Conservation (phyloP, 2,888 invertebrate genomes). For the Eustalomyia histrio region DNA sequence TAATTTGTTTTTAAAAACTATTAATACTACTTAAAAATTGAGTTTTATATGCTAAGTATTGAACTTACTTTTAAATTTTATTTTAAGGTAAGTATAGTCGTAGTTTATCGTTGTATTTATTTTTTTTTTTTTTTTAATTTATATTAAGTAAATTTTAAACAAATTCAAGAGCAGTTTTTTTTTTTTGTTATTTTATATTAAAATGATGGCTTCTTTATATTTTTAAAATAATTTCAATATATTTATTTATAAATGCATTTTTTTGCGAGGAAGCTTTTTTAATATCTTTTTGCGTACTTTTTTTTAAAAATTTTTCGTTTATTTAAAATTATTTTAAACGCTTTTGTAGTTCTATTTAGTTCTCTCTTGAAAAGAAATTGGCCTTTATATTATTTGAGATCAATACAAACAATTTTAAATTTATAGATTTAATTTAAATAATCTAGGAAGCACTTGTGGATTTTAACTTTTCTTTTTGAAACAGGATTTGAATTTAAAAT, state of each 20-base stretch:
- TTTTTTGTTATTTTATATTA: neutral
- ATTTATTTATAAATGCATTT: conserved; percentile 67
- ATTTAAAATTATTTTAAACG: neutral
- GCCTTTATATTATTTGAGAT: conserved; percentile 60
- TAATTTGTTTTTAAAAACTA: conserved; percentile 42
- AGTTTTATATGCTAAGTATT: conserved; percentile 50
- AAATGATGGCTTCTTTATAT: conserved; percentile 31
- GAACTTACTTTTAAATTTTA: conserved; percentile 26
- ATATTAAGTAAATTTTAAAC: conserved; percentile 68
- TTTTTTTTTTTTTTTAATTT: conserved; percentile 53
- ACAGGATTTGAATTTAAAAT: neutral
- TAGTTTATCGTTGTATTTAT: conserved; percentile 26
- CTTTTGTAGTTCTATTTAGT: conserved; percentile 12
- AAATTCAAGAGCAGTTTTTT: conserved; percentile 48
- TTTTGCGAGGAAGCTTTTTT: conserved; percentile 67
- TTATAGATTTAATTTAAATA: conserved; percentile 35
- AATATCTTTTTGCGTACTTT: neutral
- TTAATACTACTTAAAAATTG: conserved; percentile 51
- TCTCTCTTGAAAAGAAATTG: conserved; percentile 63
- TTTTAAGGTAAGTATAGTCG: conserved; percentile 37
- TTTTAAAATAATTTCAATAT: neutral
- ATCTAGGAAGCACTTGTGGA: conserved; percentile 33
- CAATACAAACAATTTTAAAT: conserved; percentile 51
- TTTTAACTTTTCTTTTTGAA: neutral
- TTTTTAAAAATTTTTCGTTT: neutral